Evolutionary conservation across 2,797 vertebrate genomes (phyloP), one percentile per base, ranked within the genome.

Genomic region (Astyanax mexicanus): DNA sequence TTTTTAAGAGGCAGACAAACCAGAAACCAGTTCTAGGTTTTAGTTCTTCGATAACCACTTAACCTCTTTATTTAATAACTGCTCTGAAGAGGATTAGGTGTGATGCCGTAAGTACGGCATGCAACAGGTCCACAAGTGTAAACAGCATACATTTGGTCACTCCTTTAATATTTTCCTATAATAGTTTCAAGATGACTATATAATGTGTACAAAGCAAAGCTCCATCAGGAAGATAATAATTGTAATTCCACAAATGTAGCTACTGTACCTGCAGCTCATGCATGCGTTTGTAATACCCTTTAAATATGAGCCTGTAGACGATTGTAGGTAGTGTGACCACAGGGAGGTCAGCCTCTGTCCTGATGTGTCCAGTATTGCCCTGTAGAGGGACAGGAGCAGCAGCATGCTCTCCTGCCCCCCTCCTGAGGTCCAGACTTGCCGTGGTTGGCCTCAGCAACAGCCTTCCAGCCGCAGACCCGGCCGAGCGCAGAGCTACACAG

Each of bases 201-300:
- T n/a, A 1, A 49, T 3, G 15, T n/a, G 9, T 15, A 60, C n/a
- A n/a, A 9, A 61, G 44, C 6, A 1, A 61, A 44, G 38, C 0
- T 49, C n/a, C 12, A 61, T 1, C 55, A 23, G 21, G 42, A 9
- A 37, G 17, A 47, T 57, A 49, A 2, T 35, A 21, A n/a, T n/a
- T n/a, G n/a, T n/a, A n/a, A n/a, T n/a, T n/a, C n/a, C n/a, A n/a
- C n/a, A n/a, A n/a, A n/a, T n/a, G n/a, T n/a, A n/a, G n/a, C 75
- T 54, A 58, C 42, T 69, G 1, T 89, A 93, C 93, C 93, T 94
- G 93, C 0, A 94, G 76, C 74, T 92, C 91, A 71, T 94, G 92
- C 25, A 88, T 17, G 25, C 84, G 85, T 27, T 74, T 89, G 71
- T 82, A 69, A 80, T 86, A 93, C 0, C 92, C 89, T 79, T 88